Conservation (phyloP, 2,113 vertebrate species). For the Ceratotherium simum region DNA sequence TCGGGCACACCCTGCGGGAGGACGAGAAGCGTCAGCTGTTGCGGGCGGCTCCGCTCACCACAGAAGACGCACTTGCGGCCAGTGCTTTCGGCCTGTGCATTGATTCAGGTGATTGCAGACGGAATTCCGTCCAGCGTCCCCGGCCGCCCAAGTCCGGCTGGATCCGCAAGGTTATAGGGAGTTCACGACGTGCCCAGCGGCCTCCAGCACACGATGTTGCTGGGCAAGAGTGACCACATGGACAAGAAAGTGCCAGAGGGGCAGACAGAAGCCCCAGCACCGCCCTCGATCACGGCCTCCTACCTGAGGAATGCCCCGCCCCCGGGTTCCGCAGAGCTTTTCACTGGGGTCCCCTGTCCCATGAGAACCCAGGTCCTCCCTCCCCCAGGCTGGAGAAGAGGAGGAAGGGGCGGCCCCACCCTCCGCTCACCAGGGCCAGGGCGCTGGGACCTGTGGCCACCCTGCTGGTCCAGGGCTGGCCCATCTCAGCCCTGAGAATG, state of each 20-base stretch:
- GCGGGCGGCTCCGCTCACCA: background rate
- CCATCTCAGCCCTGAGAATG: background rate
- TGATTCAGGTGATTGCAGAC: background rate
- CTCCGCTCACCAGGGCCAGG: background rate
- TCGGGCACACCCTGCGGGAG: constrained; percentile 93
- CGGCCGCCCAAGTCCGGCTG: background rate
- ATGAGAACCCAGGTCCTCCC: background rate
- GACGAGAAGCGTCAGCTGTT: too few species aligned
- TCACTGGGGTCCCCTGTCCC: background rate
- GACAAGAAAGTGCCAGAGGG: background rate
- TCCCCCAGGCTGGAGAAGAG: background rate
- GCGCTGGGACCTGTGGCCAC: rapidly evolving
- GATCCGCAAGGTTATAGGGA: background rate
- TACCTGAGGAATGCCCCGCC: background rate
- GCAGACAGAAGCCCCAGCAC: rapidly evolving
- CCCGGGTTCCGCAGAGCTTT: too few species aligned
- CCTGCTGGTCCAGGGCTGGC: background rate
- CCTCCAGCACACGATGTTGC: rapidly evolving
- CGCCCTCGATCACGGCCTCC: background rate
- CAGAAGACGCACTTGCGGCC: background rate
- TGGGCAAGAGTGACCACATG: too few species aligned
- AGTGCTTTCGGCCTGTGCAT: rapidly evolving
- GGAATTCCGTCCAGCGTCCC: rapidly evolving
- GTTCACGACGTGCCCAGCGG: background rate
- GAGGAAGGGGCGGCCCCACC: background rate